Conservation (phyloP, 1,140 invertebrate genomes). For the Aleiodes sp. region DNA sequence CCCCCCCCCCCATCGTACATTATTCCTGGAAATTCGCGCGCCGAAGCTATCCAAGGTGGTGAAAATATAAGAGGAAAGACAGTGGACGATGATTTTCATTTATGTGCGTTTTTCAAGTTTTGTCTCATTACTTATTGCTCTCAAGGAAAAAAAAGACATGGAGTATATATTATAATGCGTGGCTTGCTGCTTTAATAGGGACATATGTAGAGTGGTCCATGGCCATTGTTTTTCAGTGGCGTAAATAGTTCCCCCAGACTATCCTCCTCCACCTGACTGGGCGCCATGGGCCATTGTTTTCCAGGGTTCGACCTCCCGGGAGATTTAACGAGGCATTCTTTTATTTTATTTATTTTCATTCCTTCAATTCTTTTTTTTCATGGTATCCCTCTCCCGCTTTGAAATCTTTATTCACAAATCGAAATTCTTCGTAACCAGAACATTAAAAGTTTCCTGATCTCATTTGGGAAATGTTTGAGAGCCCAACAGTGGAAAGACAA, state of each 20-base stretch:
- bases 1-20: background rate
- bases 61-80: background rate
- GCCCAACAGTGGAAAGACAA: background rate
- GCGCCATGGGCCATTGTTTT: slow-evolving; percentile 51
- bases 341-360: slow-evolving; percentile 15
- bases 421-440: background rate
- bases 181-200: slow-evolving; percentile 58
- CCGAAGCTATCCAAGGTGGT: background rate
- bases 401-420: background rate
- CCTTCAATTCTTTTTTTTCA: background rate
- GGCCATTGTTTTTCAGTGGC: slow-evolving; percentile 51
- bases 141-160: too few relatives aligned
- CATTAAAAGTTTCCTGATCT: background rate
- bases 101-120: background rate
- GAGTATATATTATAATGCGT: slow-evolving; percentile 53
- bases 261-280: slow-evolving; percentile 56
- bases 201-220: slow-evolving; percentile 58
- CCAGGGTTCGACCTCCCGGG: slow-evolving; percentile 44
- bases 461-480: background rate
- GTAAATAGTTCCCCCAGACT: slow-evolving; percentile 46
- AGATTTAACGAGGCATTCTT: slow-evolving; percentile 45
- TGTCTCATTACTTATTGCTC: background rate
- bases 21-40: slow-evolving; percentile 4
- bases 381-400: background rate
- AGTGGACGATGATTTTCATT: background rate